These are phyloP conservation scores for Ctena decussata DNA, from an alignment of 2,888 invertebrate species.

Conservation along the genomic window DNA sequence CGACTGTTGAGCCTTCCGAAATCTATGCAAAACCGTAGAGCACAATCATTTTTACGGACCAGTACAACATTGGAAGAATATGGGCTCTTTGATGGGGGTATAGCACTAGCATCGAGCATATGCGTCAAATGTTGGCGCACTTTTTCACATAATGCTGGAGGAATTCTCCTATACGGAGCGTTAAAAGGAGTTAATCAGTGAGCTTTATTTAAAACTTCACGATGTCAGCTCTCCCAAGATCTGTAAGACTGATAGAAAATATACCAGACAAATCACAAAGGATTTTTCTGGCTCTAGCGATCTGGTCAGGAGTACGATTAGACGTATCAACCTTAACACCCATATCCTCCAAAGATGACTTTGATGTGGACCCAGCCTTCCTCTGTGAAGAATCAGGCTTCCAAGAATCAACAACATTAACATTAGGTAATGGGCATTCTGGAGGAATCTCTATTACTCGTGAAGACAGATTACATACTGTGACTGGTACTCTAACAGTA, in stretches of 20 bases:
- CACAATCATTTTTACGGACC: constrained; percentile 16
- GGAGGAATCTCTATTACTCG: constrained; percentile 1
- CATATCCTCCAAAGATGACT: background rate
- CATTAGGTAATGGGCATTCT: constrained; percentile 5
- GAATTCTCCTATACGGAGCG: constrained; percentile 19
- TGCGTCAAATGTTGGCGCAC: background rate
- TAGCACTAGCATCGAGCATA: constrained; percentile 29
- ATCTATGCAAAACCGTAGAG: constrained; percentile 54
- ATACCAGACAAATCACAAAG: constrained; percentile 7
- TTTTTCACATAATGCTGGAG: constrained; percentile 15
- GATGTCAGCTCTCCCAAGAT: constrained; percentile 34
- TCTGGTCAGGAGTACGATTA: constrained; percentile 18
- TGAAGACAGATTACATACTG: constrained; percentile 24
- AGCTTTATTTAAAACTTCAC: too few species aligned
- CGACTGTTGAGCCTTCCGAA: constrained; percentile 34
- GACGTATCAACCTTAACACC: background rate
- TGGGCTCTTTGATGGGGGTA: constrained; percentile 23
- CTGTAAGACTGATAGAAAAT: constrained; percentile 28
- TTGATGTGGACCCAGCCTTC: background rate
- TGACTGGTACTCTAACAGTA: constrained; percentile 18
- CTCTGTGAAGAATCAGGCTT: background rate
- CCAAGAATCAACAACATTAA: constrained; percentile 16
- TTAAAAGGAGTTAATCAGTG: constrained; percentile 25
- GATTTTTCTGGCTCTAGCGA: constrained; percentile 1
- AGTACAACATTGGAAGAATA: background rate